Conservation (phyloP, 2,888 invertebrate genomes). For the Candidula unifasciata region DNA sequence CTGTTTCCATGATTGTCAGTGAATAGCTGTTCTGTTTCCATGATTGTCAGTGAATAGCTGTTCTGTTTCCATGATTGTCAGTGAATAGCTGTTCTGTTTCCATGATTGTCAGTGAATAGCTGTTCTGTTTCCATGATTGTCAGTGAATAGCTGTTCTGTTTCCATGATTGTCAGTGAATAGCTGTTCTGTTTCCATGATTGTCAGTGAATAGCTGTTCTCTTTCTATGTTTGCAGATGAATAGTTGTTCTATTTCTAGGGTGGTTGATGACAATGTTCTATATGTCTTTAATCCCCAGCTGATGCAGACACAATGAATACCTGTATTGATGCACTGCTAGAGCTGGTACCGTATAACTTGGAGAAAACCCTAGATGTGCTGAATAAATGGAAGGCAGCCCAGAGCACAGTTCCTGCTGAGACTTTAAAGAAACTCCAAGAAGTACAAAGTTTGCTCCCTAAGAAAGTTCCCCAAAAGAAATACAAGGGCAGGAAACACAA, state of each 20-base stretch:
- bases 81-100: too few relatives aligned
- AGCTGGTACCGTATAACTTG: neutral
- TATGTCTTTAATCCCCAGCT: neutral
- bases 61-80: too few relatives aligned
- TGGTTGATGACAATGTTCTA: neutral
- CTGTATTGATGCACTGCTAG: slow-evolving; percentile 25
- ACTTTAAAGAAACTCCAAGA: slow-evolving; percentile 22
- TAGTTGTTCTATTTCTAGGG: neutral
- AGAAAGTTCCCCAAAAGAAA: neutral
- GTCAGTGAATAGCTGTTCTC: too few relatives aligned
- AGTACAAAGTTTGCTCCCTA: neutral
- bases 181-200: neutral
- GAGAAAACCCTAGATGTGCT: slow-evolving; percentile 21
- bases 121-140: too few relatives aligned
- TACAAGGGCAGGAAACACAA: neutral
- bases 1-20: neutral
- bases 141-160: too few relatives aligned
- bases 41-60: too few relatives aligned
- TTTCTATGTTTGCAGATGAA: too few relatives aligned
- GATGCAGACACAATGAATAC: neutral
- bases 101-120: too few relatives aligned
- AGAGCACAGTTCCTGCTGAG: slow-evolving; percentile 23
- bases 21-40: neutral
- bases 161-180: too few relatives aligned
- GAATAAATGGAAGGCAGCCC: slow-evolving; percentile 31